phyloP scores from a whole-genome alignment of 2,113 vertebrate genomes.

The Hylia prasina region DNA sequence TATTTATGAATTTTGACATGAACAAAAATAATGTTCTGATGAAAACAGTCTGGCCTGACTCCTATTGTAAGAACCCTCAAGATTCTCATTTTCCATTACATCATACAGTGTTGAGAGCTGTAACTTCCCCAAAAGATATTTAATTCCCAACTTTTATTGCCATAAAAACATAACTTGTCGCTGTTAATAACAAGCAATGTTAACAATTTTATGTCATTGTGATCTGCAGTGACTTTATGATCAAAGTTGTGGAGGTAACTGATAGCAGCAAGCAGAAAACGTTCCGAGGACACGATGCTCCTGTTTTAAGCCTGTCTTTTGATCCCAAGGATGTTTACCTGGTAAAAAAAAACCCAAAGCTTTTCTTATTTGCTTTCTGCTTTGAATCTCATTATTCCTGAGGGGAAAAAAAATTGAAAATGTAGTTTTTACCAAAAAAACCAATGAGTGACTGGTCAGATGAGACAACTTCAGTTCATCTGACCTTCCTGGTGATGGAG shows the following conservation, averaged over 20 bases:
- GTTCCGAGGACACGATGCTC: constrained; percentile 89
- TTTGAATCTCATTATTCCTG: background rate
- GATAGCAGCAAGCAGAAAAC: constrained; percentile 94
- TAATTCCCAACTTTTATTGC: background rate
- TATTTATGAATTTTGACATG: background rate
- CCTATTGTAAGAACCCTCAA: background rate
- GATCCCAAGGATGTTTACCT: constrained; percentile 89
- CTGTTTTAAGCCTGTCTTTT: constrained; percentile 90
- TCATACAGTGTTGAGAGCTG: background rate
- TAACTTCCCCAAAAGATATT: background rate
- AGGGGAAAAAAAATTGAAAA: background rate
- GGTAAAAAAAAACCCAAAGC: constrained; percentile 61
- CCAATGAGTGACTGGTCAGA: background rate
- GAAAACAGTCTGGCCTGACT: background rate
- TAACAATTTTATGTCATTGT: background rate
- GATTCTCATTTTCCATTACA: background rate
- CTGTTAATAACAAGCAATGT: background rate
- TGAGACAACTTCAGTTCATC: background rate
- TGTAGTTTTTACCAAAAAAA: background rate
- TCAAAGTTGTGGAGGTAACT: constrained; percentile 91
- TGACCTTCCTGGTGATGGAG: background rate
- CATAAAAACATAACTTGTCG: background rate
- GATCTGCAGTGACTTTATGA: constrained; percentile 87
- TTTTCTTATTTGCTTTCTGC: background rate
- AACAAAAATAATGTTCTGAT: background rate